Percentiles rank a stretch among this genome's conserved stretches.
These are phyloP conservation scores for Stichodactyla mertensii DNA, from an alignment of 64 coral and sea anemone species.

Conservation along the genomic window DNA sequence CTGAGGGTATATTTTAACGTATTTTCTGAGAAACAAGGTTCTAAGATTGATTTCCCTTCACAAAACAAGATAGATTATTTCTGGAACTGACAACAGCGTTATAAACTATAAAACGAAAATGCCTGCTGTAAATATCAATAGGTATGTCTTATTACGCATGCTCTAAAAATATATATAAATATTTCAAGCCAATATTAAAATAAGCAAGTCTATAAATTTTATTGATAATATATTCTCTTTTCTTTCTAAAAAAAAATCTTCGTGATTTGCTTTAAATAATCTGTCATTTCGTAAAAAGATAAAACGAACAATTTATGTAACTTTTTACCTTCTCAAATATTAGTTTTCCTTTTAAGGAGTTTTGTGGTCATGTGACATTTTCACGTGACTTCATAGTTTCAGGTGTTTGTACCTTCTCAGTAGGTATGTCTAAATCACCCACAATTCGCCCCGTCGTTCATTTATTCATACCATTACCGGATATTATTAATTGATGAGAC, in stretches of 20 bases:
- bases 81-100: too few relatives aligned
- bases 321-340: background rate
- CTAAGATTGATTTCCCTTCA: too few relatives aligned
- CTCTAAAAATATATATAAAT: too few relatives aligned
- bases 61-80: too few relatives aligned
- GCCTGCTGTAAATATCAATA: too few relatives aligned
- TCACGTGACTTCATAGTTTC: background rate
- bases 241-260: background rate
- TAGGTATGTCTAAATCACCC: too few relatives aligned
- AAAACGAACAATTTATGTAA: background rate
- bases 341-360: background rate
- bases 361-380: too few relatives aligned
- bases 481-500: background rate
- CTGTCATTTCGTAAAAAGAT: background rate
- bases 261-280: background rate
- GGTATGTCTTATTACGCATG: too few relatives aligned
- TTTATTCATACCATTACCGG: background rate
- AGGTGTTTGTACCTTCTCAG: too few relatives aligned
- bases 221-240: background rate
- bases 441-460: background rate
- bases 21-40: too few relatives aligned
- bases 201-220: background rate
- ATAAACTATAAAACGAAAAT: too few relatives aligned
- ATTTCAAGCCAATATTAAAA: background rate
- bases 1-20: too few relatives aligned